Conservation (phyloP, 2,113 vertebrate genomes). For the Sebastes schlegelii region DNA sequence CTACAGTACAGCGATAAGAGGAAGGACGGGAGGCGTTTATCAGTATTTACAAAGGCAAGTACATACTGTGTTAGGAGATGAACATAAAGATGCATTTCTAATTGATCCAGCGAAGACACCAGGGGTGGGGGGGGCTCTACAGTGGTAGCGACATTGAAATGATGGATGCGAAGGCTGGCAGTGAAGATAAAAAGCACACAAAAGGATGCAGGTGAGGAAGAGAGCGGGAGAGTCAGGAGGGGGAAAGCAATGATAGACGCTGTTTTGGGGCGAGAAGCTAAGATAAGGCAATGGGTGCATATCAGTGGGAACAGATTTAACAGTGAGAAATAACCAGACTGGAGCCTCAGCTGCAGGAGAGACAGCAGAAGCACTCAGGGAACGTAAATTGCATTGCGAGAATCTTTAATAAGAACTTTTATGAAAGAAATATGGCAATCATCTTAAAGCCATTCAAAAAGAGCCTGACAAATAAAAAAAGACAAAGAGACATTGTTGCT, state of each 20-base stretch:
- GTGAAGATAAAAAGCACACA: slow-evolving; percentile 62
- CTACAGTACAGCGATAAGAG: slow-evolving; percentile 59
- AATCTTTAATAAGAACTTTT: slow-evolving; percentile 9
- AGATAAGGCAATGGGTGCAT: slow-evolving; percentile 63
- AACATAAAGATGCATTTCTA: slow-evolving; percentile 78
- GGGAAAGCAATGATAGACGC: slow-evolving; percentile 45
- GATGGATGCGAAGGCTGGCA: slow-evolving; percentile 60
- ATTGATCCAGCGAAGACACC: slow-evolving; percentile 55
- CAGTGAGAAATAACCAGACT: slow-evolving; percentile 38
- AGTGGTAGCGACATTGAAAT: slow-evolving; percentile 30
- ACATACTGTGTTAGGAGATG: slow-evolving; percentile 70
- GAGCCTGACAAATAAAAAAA: background rate
- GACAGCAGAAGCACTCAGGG: background rate
- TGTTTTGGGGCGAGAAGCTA: slow-evolving; percentile 38
- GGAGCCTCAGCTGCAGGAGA: slow-evolving; percentile 15
- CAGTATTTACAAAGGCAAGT: slow-evolving; percentile 66
- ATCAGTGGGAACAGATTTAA: slow-evolving; percentile 62
- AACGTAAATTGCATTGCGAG: background rate
- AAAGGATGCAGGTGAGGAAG: slow-evolving; percentile 55
- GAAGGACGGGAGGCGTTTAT: slow-evolving; percentile 55
- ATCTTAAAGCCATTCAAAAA: background rate
- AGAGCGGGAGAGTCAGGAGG: slow-evolving; percentile 30
- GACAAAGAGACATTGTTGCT: background rate
- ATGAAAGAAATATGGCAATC: background rate
- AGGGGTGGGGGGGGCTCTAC: slow-evolving; percentile 36